These are phyloP conservation scores for Rhamphomyia laevipes DNA, from an alignment of 2,888 invertebrate species.

Conservation along the genomic window DNA sequence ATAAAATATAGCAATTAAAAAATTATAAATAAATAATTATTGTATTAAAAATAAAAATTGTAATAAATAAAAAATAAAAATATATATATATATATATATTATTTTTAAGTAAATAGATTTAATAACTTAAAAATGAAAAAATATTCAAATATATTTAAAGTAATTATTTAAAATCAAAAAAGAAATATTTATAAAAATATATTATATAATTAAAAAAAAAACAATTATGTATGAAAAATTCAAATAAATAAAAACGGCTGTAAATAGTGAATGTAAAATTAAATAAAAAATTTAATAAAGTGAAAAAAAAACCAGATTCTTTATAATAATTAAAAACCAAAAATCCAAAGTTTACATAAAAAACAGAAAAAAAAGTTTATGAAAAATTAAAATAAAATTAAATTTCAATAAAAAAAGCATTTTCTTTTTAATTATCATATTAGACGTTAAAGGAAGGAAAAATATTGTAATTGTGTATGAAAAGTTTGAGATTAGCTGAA, in stretches of 20 bases:
- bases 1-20: not conserved
- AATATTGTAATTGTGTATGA: too few species aligned
- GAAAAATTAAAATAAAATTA: too few species aligned
- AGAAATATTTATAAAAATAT: conserved; percentile 10
- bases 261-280: conserved; percentile 18
- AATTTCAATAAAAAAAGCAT: too few species aligned
- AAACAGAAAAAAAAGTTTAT: too few species aligned
- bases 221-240: not conserved
- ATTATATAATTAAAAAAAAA: not conserved
- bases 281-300: conserved; percentile 10
- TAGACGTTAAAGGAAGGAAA: too few species aligned
- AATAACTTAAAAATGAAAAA: conserved; percentile 2
- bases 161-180: conserved; percentile 9
- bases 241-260: conserved; percentile 15
- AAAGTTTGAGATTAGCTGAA: too few species aligned
- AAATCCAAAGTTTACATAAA: too few species aligned
- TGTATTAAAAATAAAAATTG: conserved; percentile 1
- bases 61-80: not conserved
- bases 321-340: too few species aligned
- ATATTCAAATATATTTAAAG: conserved; percentile 4
- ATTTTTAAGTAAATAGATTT: conserved; percentile 3
- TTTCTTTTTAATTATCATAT: too few species aligned
- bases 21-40: conserved; percentile 5
- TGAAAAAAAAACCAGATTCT: not conserved
- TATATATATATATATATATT: conserved; percentile 5